Conservation (phyloP, 1,140 invertebrate species). For the Nixonia krombeini region DNA sequence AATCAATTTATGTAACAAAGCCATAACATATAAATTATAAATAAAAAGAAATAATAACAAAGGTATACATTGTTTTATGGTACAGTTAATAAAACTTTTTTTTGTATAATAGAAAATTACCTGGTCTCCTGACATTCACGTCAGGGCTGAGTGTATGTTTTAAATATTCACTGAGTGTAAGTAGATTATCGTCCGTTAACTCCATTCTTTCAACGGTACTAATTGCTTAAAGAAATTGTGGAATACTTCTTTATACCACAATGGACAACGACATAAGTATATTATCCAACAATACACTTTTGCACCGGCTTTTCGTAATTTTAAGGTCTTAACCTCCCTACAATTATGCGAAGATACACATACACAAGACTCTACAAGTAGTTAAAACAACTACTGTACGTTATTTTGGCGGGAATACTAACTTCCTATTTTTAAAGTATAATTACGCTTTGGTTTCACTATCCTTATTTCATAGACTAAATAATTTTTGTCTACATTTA, state of each 20-base stretch:
- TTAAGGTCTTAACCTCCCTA: neutral
- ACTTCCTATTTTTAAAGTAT: too few relatives aligned
- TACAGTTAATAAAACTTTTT: slow-evolving; percentile 2
- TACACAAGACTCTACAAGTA: too few relatives aligned
- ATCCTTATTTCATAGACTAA: too few relatives aligned
- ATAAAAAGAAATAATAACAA: slow-evolving; percentile 7
- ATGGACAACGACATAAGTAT: neutral
- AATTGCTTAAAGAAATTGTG: neutral
- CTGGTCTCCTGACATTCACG: slow-evolving; percentile 83
- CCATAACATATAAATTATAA: slow-evolving; percentile 3
- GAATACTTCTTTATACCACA: neutral
- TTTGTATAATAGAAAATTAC: slow-evolving; percentile 71
- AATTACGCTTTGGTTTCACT: too few relatives aligned
- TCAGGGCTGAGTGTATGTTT: slow-evolving; percentile 92
- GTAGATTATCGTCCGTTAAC: slow-evolving; percentile 85
- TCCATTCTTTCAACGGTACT: slow-evolving; percentile 76
- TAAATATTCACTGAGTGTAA: slow-evolving; percentile 85
- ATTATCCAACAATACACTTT: neutral
- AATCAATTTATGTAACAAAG: neutral
- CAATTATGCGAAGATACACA: too few relatives aligned
- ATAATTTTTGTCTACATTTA: too few relatives aligned
- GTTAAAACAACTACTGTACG: too few relatives aligned
- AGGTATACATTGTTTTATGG: slow-evolving; percentile 10
- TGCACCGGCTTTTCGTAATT: neutral
- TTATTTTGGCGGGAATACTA: too few relatives aligned